These are phyloP conservation scores for Melanotaenia parkinsoni DNA, from an alignment of 2,797 vertebrate species.

Conservation along the genomic window DNA sequence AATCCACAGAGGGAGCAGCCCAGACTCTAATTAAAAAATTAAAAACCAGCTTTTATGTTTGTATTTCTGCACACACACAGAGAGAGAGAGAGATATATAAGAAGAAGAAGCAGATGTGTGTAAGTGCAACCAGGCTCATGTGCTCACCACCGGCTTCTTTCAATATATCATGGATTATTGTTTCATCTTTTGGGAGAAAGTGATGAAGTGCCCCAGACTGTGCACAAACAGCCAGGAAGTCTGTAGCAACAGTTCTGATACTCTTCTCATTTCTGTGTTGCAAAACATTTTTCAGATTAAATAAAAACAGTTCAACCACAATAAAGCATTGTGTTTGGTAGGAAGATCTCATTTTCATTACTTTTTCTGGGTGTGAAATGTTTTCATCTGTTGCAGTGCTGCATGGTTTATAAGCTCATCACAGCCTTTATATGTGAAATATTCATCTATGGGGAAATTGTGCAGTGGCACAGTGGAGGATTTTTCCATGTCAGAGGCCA, in stretches of 20 bases:
- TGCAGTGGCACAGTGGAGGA: too few species aligned
- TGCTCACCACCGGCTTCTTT: constrained; percentile 19
- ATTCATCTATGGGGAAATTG: neutral
- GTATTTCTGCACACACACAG: constrained; percentile 27
- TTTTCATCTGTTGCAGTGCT: too few species aligned
- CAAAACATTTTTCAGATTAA: neutral
- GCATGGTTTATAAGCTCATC: constrained; percentile 1
- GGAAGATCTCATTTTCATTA: neutral
- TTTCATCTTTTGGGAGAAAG: constrained; percentile 16
- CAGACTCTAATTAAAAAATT: constrained; percentile 74
- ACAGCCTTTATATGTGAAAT: neutral
- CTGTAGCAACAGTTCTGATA: neutral
- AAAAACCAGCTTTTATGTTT: constrained; percentile 62
- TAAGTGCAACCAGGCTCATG: constrained; percentile 1
- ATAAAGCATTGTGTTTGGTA: too few species aligned
- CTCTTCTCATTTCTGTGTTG: neutral
- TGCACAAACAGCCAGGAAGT: neutral
- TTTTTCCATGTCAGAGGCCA: too few species aligned
- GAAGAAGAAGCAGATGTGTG: constrained; percentile 42
- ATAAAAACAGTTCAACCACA: neutral
- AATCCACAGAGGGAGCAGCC: constrained; percentile 60
- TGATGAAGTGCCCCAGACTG: constrained; percentile 9
- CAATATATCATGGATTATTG: constrained; percentile 35
- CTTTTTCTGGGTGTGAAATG: too few species aligned
- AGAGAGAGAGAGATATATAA: constrained; percentile 10